Conservation (phyloP, 2,888 invertebrate species). For the Serripes groenlandicus region DNA sequence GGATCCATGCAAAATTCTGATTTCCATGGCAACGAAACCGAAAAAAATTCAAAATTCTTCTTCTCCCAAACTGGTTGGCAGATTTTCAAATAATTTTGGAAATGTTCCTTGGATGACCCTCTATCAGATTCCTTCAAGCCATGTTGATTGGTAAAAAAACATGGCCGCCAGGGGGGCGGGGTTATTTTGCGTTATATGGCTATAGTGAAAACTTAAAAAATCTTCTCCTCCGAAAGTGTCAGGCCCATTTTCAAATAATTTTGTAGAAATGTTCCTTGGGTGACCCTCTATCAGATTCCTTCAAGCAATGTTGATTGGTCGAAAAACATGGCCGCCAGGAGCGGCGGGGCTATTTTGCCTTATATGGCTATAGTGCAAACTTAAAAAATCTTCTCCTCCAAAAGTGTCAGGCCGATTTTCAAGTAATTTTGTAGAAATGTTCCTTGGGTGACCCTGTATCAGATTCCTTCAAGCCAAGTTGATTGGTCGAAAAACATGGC, state of each 20-base stretch:
- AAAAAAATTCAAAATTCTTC: not conserved
- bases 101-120: not conserved
- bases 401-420: not conserved
- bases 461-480: not conserved
- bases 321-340: not conserved
- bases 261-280: not conserved
- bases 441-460: not conserved
- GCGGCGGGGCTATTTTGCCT: not conserved
- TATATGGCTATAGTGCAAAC: too few species aligned
- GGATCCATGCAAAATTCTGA: too few species aligned
- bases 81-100: not conserved
- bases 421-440: not conserved
- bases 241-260: not conserved
- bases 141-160: not conserved
- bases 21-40: too few species aligned
- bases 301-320: not conserved
- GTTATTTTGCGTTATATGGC: not conserved
- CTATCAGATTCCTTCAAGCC: not conserved
- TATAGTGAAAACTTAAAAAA: not conserved
- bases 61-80: not conserved
- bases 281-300: not conserved
- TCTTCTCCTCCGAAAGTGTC: not conserved
- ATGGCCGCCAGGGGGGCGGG: not conserved
- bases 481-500: not conserved
- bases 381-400: not conserved